A percentile compares a stretch with the other conserved stretches of the same genome.
Conservation (phyloP, 2,113 vertebrate species). For the Platysternon megacephalum region DNA sequence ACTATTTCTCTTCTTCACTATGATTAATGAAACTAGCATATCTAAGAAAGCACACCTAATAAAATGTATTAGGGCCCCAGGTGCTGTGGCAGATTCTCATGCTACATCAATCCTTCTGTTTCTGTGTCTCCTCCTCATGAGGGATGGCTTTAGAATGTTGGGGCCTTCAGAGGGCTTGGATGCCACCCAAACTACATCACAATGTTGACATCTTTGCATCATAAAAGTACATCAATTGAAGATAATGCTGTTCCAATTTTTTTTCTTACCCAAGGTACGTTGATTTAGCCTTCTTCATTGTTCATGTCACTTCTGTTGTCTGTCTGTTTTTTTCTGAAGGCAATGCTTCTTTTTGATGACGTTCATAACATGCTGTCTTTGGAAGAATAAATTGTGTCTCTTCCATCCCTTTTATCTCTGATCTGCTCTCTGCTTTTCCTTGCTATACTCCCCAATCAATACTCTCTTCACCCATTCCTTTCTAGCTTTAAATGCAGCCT, state of each 20-base stretch:
- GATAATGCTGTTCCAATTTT: background rate
- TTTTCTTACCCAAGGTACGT: fast-evolving
- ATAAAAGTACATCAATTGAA: background rate
- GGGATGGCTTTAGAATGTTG: background rate
- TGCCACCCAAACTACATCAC: background rate
- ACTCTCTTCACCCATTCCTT: background rate
- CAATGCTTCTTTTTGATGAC: background rate
- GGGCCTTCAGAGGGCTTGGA: background rate
- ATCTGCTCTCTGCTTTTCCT: background rate
- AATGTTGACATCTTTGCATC: background rate
- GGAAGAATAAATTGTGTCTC: background rate
- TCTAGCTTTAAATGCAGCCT: background rate
- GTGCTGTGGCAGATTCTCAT: background rate
- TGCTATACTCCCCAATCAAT: background rate
- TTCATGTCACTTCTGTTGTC: fast-evolving
- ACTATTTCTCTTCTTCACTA: fast-evolving
- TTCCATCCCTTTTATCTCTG: background rate
- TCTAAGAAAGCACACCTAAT: background rate
- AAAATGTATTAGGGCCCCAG: background rate
- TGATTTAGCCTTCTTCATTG: background rate
- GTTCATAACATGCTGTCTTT: background rate
- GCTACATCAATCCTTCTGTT: background rate
- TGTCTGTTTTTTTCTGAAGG: background rate
- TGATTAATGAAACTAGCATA: background rate
- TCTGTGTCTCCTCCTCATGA: background rate